Percentiles rank a stretch among this genome's conserved stretches.
These are phyloP conservation scores for Zygogramma bicolorata DNA, from an alignment of 2,888 invertebrate genomes.

Conservation along the genomic window DNA sequence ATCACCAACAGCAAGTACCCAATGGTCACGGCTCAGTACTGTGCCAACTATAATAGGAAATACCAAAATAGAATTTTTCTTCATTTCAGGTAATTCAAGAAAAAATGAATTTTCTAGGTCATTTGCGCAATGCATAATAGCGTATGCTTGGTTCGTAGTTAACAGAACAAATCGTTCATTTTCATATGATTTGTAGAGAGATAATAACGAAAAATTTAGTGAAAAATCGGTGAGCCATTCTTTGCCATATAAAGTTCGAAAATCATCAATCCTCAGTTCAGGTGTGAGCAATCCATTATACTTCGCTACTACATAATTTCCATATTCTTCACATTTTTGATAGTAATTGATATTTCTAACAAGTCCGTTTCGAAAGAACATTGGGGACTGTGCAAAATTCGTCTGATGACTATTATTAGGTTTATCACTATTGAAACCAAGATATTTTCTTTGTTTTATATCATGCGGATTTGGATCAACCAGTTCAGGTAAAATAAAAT, in stretches of 20 bases:
- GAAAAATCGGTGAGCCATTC: neutral
- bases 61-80: neutral
- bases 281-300: neutral
- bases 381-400: neutral
- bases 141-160: slow-evolving; percentile 2
- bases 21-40: slow-evolving; percentile 9
- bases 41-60: slow-evolving; percentile 8
- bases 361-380: neutral
- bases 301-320: neutral
- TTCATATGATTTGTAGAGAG: neutral
- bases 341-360: neutral
- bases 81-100: neutral
- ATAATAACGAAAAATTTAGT: neutral
- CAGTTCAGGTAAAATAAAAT: neutral
- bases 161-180: neutral
- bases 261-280: neutral
- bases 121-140: slow-evolving; percentile 3
- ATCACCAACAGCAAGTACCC: neutral
- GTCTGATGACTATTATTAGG: neutral
- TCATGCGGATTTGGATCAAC: neutral
- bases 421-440: neutral
- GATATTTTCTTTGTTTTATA: neutral
- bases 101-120: slow-evolving; percentile 4
- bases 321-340: neutral
- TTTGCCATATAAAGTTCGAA: neutral